Conservation (phyloP, 2,888 invertebrate species). For the Sepiola atlantica region DNA sequence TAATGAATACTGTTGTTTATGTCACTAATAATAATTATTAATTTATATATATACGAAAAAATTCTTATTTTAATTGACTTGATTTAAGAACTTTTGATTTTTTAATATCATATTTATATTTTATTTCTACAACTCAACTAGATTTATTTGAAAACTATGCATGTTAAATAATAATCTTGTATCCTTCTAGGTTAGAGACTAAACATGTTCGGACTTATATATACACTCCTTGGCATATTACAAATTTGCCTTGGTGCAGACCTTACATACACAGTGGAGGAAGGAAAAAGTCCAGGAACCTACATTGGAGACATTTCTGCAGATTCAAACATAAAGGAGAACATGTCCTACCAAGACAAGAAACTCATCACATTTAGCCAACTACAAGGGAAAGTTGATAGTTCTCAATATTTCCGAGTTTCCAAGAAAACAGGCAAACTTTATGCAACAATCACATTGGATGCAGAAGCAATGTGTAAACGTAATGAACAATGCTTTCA, state of each 20-base stretch:
- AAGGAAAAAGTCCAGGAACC: background rate
- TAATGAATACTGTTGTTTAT: too few species aligned
- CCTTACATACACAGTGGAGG: background rate
- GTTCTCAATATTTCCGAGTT: background rate
- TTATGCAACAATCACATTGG: background rate
- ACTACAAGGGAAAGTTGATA: background rate
- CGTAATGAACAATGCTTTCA: background rate
- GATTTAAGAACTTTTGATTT: too few species aligned
- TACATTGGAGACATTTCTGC: background rate
- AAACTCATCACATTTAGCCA: background rate
- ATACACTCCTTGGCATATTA: background rate
- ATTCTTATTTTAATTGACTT: too few species aligned
- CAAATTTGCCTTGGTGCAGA: background rate
- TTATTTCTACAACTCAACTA: too few species aligned
- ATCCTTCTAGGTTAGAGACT: background rate
- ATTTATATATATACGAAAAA: too few species aligned
- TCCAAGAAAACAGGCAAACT: background rate
- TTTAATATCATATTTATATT: too few species aligned
- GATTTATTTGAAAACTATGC: too few species aligned
- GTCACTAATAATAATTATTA: too few species aligned
- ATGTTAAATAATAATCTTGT: background rate
- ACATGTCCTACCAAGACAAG: background rate
- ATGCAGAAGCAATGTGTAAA: conserved; percentile 32
- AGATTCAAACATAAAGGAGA: background rate
- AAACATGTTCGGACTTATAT: background rate